A percentile compares a stretch with the other conserved stretches of the same genome.
phyloP scores from a whole-genome alignment of 2,888 invertebrate genomes.

The Sycophila texana region DNA sequence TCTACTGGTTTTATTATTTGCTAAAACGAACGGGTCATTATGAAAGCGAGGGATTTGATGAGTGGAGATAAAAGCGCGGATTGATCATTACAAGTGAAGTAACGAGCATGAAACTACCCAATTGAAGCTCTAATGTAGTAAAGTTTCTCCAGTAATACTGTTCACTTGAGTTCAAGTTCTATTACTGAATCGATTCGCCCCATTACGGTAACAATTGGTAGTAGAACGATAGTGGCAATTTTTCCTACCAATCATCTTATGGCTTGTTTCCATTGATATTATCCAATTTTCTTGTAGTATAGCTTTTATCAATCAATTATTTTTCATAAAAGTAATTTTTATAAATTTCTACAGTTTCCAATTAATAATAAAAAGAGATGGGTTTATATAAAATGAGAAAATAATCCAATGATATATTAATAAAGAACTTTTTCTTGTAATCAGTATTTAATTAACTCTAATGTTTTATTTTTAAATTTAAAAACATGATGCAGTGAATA shows the following conservation, averaged over 20 bases:
- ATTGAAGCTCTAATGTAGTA: conserved; percentile 24
- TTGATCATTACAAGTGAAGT: conserved; percentile 35
- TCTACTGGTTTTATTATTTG: no score
- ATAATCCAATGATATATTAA: no score
- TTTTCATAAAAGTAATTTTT: no score
- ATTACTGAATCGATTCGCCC: not conserved
- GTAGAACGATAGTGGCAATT: not conserved
- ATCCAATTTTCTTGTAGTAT: not conserved
- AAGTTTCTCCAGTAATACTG: conserved; percentile 20
- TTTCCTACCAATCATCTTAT: conserved; percentile 2
- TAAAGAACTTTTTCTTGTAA: no score
- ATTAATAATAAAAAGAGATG: no score
- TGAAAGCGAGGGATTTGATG: not conserved
- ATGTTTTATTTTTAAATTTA: no score
- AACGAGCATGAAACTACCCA: conserved; percentile 31
- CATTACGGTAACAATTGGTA: conserved; percentile 24
- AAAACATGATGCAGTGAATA: no score
- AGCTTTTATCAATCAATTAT: no score
- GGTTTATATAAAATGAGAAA: no score
- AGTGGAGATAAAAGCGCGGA: not conserved
- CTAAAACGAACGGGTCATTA: no score
- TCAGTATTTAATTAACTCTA: no score
- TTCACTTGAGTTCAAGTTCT: not conserved
- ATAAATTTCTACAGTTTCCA: no score
- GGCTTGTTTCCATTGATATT: not conserved